phyloP scores from a whole-genome alignment of 2,113 vertebrate species.

The Amphiprion ocellaris region DNA sequence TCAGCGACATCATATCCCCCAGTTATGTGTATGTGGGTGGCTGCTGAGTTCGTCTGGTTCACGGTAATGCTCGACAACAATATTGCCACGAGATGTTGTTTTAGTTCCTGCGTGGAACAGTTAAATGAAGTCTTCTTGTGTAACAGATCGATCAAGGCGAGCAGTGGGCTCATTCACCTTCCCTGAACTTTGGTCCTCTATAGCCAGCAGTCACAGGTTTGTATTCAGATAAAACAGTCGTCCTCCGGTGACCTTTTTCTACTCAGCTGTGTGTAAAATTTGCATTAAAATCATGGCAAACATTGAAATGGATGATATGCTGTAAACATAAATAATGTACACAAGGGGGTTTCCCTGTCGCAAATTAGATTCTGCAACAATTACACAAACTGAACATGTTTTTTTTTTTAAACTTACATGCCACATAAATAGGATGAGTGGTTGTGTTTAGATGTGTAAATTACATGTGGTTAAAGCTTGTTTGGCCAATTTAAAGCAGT shows the following conservation, averaged over 20 bases:
- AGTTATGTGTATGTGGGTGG: constrained; percentile 26
- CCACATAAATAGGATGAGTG: background rate
- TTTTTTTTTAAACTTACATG: background rate
- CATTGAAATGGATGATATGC: background rate
- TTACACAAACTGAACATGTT: background rate
- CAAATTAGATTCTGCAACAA: background rate
- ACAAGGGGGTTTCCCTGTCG: background rate
- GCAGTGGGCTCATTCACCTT: background rate
- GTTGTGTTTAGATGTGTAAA: background rate
- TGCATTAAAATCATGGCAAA: background rate
- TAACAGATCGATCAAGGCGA: too few relatives aligned
- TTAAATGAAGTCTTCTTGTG: background rate
- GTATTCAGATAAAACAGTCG: constrained; percentile 8
- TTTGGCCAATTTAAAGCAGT: background rate
- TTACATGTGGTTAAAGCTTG: background rate
- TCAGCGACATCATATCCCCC: constrained; percentile 44
- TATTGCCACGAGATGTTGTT: constrained; percentile 15
- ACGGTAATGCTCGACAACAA: constrained; percentile 14
- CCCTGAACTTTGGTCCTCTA: background rate
- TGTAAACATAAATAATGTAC: constrained; percentile 17
- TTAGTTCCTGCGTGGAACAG: background rate
- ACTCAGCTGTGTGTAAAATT: background rate
- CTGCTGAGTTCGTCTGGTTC: background rate
- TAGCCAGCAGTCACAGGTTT: constrained; percentile 2
- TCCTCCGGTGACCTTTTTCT: background rate